Evolutionary conservation across 2,888 invertebrate species (phyloP).

Genomic region (Agrotis ipsilon): DNA sequence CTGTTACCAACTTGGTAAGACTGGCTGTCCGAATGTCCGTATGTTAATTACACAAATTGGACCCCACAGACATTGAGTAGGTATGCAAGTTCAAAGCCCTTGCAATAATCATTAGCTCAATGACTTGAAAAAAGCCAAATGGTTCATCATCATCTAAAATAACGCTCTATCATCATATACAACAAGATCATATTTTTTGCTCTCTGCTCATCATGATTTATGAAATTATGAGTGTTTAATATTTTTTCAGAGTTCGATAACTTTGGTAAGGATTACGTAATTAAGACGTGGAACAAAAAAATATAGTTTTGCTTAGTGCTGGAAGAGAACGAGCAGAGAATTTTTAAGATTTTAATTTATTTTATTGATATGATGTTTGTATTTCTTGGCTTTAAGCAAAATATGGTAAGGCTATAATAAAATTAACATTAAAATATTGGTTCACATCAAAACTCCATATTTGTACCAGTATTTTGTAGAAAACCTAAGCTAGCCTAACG

Average conservation of each 20-base stretch:
- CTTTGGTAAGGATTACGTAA: conserved; percentile 7
- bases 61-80: too few relatives aligned
- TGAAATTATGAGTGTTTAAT: conserved; percentile 1
- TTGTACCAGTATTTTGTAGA: not conserved
- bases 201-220: not conserved
- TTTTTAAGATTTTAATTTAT: not conserved
- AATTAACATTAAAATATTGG: not conserved
- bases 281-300: not conserved
- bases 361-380: too few relatives aligned
- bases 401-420: not conserved
- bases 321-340: not conserved
- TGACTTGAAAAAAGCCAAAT: conserved; percentile 4
- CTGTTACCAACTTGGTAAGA: not conserved
- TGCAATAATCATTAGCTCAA: conserved; percentile 6
- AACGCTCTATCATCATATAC: conserved; percentile 9
- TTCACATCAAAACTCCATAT: not conserved
- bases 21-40: not conserved
- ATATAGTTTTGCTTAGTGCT: not conserved
- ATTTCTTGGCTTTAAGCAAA: not conserved
- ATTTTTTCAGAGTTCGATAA: not conserved
- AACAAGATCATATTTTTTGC: conserved; percentile 8
- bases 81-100: conserved; percentile 6
- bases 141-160: not conserved
- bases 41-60: not conserved
- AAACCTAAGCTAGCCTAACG: not conserved